phyloP scores from a whole-genome alignment of 2,113 vertebrate genomes.

The Nymphicus hollandicus region DNA sequence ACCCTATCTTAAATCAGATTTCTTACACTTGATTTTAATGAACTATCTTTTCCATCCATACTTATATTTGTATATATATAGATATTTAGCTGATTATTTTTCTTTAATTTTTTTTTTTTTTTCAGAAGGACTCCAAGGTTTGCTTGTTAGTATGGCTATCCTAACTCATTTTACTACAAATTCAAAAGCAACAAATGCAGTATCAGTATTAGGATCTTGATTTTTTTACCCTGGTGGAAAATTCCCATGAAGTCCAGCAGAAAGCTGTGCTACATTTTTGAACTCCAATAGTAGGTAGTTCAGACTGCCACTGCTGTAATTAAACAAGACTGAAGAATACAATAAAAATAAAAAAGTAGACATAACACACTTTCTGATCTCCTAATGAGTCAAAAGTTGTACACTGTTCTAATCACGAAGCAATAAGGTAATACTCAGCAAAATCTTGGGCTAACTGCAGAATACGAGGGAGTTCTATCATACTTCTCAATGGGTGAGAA shows the following conservation, averaged over 20 bases:
- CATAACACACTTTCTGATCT: background rate
- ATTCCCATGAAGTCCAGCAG: background rate
- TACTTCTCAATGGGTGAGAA: background rate
- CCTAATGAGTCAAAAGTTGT: background rate
- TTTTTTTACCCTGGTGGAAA: background rate
- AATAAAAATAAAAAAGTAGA: background rate
- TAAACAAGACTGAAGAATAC: background rate
- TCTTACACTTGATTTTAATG: background rate
- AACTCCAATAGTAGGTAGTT: background rate
- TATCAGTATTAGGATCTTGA: background rate
- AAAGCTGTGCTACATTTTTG: background rate
- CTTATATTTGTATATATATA: background rate
- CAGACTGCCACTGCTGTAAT: background rate
- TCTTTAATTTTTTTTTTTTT: background rate
- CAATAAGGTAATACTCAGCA: background rate
- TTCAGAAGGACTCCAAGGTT: background rate
- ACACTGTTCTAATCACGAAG: background rate
- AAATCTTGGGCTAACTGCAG: background rate
- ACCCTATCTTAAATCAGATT: background rate
- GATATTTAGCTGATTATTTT: background rate
- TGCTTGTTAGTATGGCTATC: background rate
- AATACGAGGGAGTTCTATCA: rapidly evolving
- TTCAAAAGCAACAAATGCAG: background rate
- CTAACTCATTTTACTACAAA: background rate
- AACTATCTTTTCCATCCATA: background rate